phyloP scores from a whole-genome alignment of 2,113 vertebrate genomes.

The Pluvialis apricaria region DNA sequence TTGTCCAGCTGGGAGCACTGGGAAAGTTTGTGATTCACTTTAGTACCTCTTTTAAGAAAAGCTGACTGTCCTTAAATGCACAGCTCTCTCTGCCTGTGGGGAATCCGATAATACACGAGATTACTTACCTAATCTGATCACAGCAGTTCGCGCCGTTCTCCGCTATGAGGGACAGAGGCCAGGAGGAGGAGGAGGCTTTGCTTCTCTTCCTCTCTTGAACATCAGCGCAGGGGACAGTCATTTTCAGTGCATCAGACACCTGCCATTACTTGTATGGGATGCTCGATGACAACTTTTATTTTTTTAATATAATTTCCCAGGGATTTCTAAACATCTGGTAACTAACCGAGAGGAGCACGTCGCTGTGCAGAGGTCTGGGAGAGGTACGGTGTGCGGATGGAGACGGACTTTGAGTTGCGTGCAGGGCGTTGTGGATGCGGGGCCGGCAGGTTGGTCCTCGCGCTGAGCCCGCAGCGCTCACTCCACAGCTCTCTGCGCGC shows the following conservation, averaged over 20 bases:
- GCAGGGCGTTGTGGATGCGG: background rate
- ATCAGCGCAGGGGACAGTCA: background rate
- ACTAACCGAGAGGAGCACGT: background rate
- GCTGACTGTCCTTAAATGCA: conserved; percentile 1
- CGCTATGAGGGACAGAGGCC: background rate
- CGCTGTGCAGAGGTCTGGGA: background rate
- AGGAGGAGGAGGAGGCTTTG: background rate
- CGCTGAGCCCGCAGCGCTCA: background rate
- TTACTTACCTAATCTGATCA: background rate
- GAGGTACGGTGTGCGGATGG: background rate
- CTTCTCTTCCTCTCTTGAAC: background rate
- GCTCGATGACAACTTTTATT: background rate
- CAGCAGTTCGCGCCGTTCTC: background rate
- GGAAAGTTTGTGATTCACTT: conserved; percentile 22
- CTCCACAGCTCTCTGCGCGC: no score
- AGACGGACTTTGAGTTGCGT: background rate
- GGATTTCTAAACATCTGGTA: background rate
- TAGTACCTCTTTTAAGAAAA: background rate
- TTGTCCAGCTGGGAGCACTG: background rate
- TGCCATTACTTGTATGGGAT: background rate
- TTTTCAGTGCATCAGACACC: background rate
- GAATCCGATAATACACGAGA: background rate
- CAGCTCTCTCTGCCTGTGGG: background rate
- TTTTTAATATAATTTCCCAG: background rate
- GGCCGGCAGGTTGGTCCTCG: background rate